Evolutionary conservation across 2,888 invertebrate species (phyloP).

Genomic region (Calliopum simillimum): DNA sequence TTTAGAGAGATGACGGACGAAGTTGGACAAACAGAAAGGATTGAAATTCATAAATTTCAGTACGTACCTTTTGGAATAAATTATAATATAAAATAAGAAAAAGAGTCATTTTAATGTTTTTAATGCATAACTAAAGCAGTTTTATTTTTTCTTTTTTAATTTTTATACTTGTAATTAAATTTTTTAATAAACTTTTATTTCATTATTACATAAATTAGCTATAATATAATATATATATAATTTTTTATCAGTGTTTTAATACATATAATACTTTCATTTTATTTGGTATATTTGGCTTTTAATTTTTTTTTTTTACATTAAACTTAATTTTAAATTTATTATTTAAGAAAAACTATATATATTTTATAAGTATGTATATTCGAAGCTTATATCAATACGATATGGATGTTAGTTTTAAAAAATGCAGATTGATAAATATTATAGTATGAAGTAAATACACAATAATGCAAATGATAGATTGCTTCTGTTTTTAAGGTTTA

Average conservation of each 20-base stretch:
- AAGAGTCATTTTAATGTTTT: slow-evolving; percentile 6
- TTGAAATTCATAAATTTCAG: too few species aligned
- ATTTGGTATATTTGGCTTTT: slow-evolving; percentile 22
- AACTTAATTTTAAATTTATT: neutral
- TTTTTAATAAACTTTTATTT: slow-evolving; percentile 50
- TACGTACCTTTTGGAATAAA: neutral
- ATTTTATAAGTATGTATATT: too few species aligned
- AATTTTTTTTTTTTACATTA: slow-evolving; percentile 10
- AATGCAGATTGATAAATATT: too few species aligned
- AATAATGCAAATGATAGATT: too few species aligned
- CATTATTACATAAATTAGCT: slow-evolving; percentile 46
- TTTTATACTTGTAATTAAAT: slow-evolving; percentile 44
- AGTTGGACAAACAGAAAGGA: too few species aligned
- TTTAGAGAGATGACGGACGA: too few species aligned
- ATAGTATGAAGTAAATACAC: too few species aligned
- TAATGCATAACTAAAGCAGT: slow-evolving; percentile 38
- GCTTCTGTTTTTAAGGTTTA: too few species aligned
- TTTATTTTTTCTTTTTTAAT: slow-evolving; percentile 42
- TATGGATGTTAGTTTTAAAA: too few species aligned
- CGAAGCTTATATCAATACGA: too few species aligned
- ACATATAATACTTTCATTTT: slow-evolving; percentile 19
- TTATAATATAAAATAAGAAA: neutral
- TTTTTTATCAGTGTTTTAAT: slow-evolving; percentile 4
- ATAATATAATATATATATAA: slow-evolving; percentile 25
- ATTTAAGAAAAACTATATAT: too few species aligned